phyloP scores from a whole-genome alignment of 30 jellyfish, hydroid and myxozoan species.

The Haliclystus octoradiatus region DNA sequence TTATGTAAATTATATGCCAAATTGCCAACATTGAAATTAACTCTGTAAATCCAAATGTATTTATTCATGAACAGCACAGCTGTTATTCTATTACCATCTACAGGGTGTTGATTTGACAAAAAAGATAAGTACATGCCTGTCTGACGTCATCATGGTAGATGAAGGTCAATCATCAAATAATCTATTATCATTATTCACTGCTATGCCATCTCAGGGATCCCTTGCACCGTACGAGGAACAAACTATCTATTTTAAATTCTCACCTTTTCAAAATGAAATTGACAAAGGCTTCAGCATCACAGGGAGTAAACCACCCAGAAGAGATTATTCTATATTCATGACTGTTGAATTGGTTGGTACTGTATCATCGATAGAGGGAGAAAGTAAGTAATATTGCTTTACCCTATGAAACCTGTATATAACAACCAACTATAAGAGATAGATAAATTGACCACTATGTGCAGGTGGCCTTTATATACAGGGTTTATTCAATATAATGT shows the following conservation, averaged over 20 bases:
- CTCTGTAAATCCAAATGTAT: too few species aligned
- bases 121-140: constrained; percentile 33
- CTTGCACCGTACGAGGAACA: constrained; percentile 53
- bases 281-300: constrained; percentile 58
- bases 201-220: constrained; percentile 79
- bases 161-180: constrained; percentile 8
- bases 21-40: too few species aligned
- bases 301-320: constrained; percentile 54
- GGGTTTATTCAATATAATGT: too few species aligned
- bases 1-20: too few species aligned
- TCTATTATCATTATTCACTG: constrained; percentile 52
- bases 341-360: constrained; percentile 64
- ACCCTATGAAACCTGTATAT: too few species aligned
- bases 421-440: too few species aligned
- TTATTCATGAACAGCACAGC: too few species aligned
- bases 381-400: background rate
- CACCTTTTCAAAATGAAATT: constrained; percentile 45
- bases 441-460: too few species aligned
- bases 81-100: too few species aligned
- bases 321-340: constrained; percentile 76
- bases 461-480: too few species aligned
- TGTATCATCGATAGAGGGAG: constrained; percentile 3
- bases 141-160: constrained; percentile 1
- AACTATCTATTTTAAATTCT: constrained; percentile 58
- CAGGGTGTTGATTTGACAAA: constrained; percentile 89